Base-by-base conservation (phyloP, 2,797 vertebrate species). In the Garrulus glandarius region DNA sequence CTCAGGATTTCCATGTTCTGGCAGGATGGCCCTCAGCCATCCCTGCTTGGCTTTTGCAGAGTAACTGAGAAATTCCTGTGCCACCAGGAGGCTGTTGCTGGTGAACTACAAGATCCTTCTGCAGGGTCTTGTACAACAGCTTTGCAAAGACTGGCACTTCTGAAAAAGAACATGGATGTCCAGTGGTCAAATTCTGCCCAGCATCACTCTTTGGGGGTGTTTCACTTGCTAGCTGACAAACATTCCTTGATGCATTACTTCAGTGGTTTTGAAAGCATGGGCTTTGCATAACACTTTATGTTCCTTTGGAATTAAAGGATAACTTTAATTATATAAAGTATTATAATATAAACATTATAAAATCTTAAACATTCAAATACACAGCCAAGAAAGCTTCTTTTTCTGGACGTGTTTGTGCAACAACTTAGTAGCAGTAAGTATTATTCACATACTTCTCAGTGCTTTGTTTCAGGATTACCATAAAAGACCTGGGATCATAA, bases 401-500 rank as follows among this genome's bases (percentile, higher is more conserved):
- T 94, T 91, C 68, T 74, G 84, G 78, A 87, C 20, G 23, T 63
- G 72, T 74, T 64, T 85, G 60, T 93, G 92, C 49, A 91, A 78
- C 37, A 93, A 87, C 37, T 74, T 84, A 91, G 78, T 34, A 72
- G 18, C 13, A 79, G 84, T 53, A 92, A 94, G 72, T 92, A 60
- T 80, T 95, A 94, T 89, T 77, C 87, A 89, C 53, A 44, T 78
- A 80, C 53, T 91, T 91, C 75, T 84, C 60, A 61, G 60, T 34
- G 56, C 71, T 94, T 95, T 91, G 41, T 95, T 96, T 89, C 75
- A 83, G 75, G 81, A 95, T 91, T 89, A 83, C 56, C 64, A 91
- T 84, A 85, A 87, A 94, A 93, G 81, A 87, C 53, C 37, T 20
- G 27, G 53, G 36, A 93, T 85, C 68, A 80, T 60, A 87, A 93